Evolutionary conservation across 53 echinoderm and acorn worm species (phyloP), one percentile per base, ranked within the genome.

Genomic region (Zoroaster sp.): DNA sequence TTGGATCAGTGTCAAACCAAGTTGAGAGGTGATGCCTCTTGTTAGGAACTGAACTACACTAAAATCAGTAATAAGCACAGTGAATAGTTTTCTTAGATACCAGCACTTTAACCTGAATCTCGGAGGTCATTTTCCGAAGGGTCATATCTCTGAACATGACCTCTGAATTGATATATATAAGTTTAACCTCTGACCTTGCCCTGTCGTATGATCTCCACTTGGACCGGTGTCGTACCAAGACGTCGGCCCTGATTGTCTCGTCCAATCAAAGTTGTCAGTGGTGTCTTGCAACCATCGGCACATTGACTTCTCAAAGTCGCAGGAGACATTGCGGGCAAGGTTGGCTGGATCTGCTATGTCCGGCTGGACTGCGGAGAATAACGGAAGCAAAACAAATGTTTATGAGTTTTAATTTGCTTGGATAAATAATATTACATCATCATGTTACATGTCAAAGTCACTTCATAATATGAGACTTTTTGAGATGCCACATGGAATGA

Each of bases 181-280:
- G 5, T 75, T 32, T 63, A 21, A 40, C 39, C 20, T 5, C 87
- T 25, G 87, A 96, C 94, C 94, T 70, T 88, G 80, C 44, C 95
- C 95, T 1, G 94, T 89, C 35, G 97, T 94, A 82, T 97, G 97
- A 87, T 97, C 95, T 1, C 75, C 91, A 12, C 65, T 42, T 4
- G 97, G 95, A 25, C 97, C 97, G 0, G 97, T 95, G 30, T 92
- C 92, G 25, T 69, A 80, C 31, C 89, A 65, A 4, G 79, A 72
- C 12, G 97, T 95, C 35, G 79, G 74, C 15, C 91, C 94, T 1
- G 76, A 83, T 13, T 71, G 78, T 42, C 97, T 72, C 35, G 70
- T 54, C 97, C 97, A 97, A 35, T 95, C 91, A 51, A 94, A 77
- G 39, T 95, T 88, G 40, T 95, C 93, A 12, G 31, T 14, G 3